Evolutionary conservation across 1,140 invertebrate species (phyloP).

Genomic region (Nasonia vitripennis): DNA sequence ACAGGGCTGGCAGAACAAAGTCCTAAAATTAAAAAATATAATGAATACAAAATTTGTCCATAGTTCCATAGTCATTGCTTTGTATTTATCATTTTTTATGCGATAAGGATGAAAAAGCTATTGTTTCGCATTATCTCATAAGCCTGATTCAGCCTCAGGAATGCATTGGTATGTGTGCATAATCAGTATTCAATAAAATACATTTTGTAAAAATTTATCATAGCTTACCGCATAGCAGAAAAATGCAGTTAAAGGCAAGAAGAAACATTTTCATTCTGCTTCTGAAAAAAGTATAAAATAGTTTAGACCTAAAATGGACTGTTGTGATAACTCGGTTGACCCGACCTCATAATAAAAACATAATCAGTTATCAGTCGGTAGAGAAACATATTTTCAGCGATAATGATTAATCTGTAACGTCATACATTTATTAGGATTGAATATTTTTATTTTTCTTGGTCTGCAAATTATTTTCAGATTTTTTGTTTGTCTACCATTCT

Average conservation of each 20-base stretch:
- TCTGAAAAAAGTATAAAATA: slow-evolving; percentile 42
- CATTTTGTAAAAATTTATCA: not conserved
- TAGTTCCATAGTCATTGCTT: not conserved
- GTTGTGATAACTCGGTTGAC: slow-evolving; percentile 31
- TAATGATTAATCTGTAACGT: not conserved
- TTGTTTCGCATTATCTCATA: not conserved
- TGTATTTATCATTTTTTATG: not conserved
- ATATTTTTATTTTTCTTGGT: not conserved
- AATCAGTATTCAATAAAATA: not conserved
- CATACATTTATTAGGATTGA: not conserved
- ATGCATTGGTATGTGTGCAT: not conserved
- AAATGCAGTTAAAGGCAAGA: slow-evolving; percentile 27
- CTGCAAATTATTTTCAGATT: not conserved
- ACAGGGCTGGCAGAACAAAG: slow-evolving; percentile 45
- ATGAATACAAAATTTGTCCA: not conserved
- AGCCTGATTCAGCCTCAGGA: not conserved
- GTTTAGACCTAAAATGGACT: not conserved
- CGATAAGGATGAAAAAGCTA: not conserved
- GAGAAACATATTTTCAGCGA: not conserved
- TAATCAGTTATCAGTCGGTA: not conserved
- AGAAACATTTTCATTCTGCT: slow-evolving; percentile 46
- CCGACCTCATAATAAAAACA: not conserved
- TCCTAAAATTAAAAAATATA: slow-evolving; percentile 49
- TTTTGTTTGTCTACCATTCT: too few species aligned
- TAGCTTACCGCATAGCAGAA: slow-evolving; percentile 53